A percentile compares a stretch with the other conserved stretches of the same genome.
phyloP scores from a whole-genome alignment of 1,140 invertebrate species.

The Drosophila ambigua region DNA sequence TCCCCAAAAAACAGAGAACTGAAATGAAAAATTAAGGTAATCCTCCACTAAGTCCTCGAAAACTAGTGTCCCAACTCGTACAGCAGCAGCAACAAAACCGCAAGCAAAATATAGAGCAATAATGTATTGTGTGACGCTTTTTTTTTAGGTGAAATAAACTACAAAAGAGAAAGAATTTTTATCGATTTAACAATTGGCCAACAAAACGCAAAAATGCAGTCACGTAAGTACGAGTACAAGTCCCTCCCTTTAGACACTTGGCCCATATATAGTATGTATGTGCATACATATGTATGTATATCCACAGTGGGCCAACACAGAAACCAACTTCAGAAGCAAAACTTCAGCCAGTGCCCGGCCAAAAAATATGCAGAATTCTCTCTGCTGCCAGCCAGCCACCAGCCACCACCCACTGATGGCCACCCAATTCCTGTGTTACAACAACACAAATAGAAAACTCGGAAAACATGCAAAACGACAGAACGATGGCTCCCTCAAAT shows the following conservation, averaged over 20 bases:
- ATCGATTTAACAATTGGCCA: conserved; percentile 72
- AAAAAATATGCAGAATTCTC: conserved; percentile 37
- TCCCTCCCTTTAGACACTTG: conserved; percentile 30
- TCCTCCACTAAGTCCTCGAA: no score
- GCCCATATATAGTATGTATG: conserved; percentile 22
- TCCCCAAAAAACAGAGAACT: no score
- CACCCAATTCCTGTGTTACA: conserved; percentile 31
- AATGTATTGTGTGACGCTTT: background rate
- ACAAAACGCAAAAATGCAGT: conserved; percentile 48
- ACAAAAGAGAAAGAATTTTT: conserved; percentile 31
- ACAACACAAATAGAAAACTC: conserved; percentile 42
- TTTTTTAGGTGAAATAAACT: conserved; percentile 18
- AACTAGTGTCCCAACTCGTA: no score
- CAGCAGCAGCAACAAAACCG: background rate
- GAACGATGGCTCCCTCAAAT: conserved; percentile 26
- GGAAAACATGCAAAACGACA: conserved; percentile 45
- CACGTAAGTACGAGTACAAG: conserved; percentile 25
- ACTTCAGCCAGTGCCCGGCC: conserved; percentile 27
- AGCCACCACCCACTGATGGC: background rate
- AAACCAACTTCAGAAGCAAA: conserved; percentile 6
- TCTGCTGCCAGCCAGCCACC: background rate
- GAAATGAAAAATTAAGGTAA: no score
- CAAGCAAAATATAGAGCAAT: conserved; percentile 7
- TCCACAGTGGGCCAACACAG: conserved; percentile 1
- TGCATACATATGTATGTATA: no score